Percentiles rank a stretch among this genome's conserved stretches.
phyloP scores from a whole-genome alignment of 2,113 vertebrate genomes.

The Cebidichthys violaceus region DNA sequence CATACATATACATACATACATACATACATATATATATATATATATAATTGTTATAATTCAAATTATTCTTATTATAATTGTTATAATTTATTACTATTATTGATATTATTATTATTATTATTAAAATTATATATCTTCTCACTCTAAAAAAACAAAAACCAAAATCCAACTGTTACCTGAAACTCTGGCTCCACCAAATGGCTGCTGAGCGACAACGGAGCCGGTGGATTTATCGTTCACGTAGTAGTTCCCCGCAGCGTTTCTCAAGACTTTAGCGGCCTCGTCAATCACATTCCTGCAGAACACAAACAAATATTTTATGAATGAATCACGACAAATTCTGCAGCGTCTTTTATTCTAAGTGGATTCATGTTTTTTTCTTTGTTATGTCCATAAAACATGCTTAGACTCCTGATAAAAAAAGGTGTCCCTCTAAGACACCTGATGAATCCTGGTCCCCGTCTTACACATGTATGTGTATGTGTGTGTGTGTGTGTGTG shows the following conservation, averaged over 20 bases:
- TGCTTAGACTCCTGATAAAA: too few relatives aligned
- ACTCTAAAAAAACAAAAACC: neutral
- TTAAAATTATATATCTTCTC: neutral
- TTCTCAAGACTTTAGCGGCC: conserved; percentile 83
- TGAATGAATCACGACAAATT: neutral
- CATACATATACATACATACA: too few relatives aligned
- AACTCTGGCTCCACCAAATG: conserved; percentile 92
- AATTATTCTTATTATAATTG: neutral
- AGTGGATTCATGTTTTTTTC: too few relatives aligned
- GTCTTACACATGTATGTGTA: neutral
- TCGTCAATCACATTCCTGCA: conserved; percentile 84
- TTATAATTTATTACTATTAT: neutral
- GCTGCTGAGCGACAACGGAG: conserved; percentile 94
- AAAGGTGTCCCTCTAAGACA: neutral
- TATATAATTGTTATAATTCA: too few relatives aligned
- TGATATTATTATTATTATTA: neutral
- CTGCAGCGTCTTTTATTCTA: too few relatives aligned
- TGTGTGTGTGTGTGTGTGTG: neutral
- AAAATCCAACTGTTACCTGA: conserved; percentile 89
- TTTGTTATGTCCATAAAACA: too few relatives aligned
- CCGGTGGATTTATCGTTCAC: conserved; percentile 97
- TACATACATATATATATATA: too few relatives aligned
- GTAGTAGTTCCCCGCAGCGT: conserved; percentile 96
- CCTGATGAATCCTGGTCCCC: too few relatives aligned
- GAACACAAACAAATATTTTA: neutral